Evolutionary conservation across 2,113 vertebrate species (phyloP), one percentile per base, ranked within the genome.

Genomic region (Oreochromis aureus): DNA sequence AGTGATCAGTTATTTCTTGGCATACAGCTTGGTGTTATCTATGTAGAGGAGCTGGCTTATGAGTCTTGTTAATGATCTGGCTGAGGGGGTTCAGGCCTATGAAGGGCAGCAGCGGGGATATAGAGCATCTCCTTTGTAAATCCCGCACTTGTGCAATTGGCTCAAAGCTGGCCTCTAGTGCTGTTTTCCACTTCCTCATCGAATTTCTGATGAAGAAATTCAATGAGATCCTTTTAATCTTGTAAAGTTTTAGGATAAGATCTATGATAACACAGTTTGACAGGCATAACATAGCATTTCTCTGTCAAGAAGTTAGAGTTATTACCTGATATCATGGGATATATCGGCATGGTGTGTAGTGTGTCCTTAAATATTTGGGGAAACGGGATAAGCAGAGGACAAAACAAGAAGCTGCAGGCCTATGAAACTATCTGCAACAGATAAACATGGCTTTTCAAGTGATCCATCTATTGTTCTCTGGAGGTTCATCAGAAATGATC

Each of bases 171-270:
- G 34, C 61, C 61, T 22, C 34, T 66, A 22, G 0, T 39, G 19
- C 13, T 66, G 32, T 34, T n/a, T 66, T 66, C 0, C 61, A n/a
- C 10, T 66, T 66, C 61, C 18, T 0, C 32, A 12, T 19, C 0
- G 1, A 66, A 0, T 66, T 66, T 66, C 34, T 39, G 34, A 36
- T 36, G 34, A 36, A 39, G 36, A 10, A 10, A 10, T 10, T 39
- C 32, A 6, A 32, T 39, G 10, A 39, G 9, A 10, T 39, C 36
- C 36, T 39, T 9, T 39, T 39, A 9, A 10, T 39, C 9, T 39
- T 39, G 36, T 10, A 39, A 4, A 39, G 36, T 41, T 41, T 41
- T 41, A 41, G 10, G 10, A 66, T 66, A 36, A n/a, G 18, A 66
- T 66, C 32, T 36, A 66, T 2, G 10, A n/a, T 36, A 66, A 36